phyloP scores from a whole-genome alignment of 2,797 vertebrate genomes.

The Peromyscus aztecus region DNA sequence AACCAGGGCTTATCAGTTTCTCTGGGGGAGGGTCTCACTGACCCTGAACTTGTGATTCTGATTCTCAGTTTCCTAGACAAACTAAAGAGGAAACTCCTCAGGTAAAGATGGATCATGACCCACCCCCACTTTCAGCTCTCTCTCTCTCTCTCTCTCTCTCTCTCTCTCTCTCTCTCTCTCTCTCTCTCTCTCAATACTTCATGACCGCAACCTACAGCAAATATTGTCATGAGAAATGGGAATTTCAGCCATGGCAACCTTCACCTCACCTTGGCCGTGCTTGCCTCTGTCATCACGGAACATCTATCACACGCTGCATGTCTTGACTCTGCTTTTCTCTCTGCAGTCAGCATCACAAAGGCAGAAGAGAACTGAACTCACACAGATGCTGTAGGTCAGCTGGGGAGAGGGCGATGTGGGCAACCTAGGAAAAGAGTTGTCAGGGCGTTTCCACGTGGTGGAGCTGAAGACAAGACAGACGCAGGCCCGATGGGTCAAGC shows the following conservation, averaged over 20 bases:
- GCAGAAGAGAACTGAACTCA: background rate
- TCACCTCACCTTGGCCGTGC: background rate
- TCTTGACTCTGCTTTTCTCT: background rate
- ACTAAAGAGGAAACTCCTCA: background rate
- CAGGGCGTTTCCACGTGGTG: background rate
- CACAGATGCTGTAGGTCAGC: background rate
- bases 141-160: too few species aligned
- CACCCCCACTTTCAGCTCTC: background rate
- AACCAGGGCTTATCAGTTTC: background rate
- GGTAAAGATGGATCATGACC: background rate
- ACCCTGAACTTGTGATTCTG: background rate
- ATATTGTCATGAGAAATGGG: background rate
- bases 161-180: background rate
- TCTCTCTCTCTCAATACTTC: background rate
- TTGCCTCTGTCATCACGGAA: background rate
- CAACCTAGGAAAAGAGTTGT: background rate
- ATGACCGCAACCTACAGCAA: background rate
- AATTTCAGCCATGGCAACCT: background rate
- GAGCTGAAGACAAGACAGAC: background rate
- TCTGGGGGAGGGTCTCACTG: background rate
- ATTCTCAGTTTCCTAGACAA: background rate
- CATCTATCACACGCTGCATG: background rate
- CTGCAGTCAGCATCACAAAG: background rate
- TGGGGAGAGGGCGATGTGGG: background rate
- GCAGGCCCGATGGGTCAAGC: background rate